Evolutionary conservation across 2,113 vertebrate species (phyloP).

Genomic region (pig (Sus scrofa)): DNA sequence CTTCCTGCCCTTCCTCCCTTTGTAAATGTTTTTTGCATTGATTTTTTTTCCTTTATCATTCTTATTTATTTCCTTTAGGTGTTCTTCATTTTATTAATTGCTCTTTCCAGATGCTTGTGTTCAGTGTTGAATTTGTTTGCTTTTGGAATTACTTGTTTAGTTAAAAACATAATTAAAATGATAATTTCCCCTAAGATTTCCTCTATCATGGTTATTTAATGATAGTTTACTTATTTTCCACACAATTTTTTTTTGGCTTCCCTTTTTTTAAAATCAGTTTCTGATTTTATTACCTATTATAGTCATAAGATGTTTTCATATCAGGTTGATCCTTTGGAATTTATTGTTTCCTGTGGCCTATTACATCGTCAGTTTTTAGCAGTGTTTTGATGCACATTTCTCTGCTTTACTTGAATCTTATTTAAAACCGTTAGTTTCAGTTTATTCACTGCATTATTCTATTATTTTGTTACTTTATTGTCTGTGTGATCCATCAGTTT

Average conservation of each 20-base stretch:
- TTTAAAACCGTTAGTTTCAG: background rate
- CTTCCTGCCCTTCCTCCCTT: background rate
- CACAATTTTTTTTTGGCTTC: background rate
- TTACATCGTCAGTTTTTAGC: background rate
- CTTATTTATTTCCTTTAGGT: background rate
- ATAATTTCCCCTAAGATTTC: background rate
- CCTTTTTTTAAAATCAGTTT: background rate
- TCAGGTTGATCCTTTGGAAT: background rate
- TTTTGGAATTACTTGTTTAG: background rate
- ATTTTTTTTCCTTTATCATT: background rate
- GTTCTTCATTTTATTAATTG: background rate
- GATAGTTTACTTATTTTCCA: background rate
- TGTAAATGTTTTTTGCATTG: background rate
- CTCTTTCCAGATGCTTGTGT: background rate
- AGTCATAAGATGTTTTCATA: background rate
- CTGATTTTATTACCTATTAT: background rate
- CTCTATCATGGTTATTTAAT: background rate
- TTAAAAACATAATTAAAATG: constrained; percentile 4
- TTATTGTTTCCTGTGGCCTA: background rate
- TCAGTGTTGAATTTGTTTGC: background rate
- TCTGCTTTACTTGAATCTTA: background rate
- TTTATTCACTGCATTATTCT: background rate
- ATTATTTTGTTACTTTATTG: background rate
- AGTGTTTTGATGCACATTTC: background rate
- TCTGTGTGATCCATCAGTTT: background rate